These are phyloP conservation scores for Loris lydekkerianus DNA, from an alignment of 2,797 vertebrate species.

Conservation along the genomic window DNA sequence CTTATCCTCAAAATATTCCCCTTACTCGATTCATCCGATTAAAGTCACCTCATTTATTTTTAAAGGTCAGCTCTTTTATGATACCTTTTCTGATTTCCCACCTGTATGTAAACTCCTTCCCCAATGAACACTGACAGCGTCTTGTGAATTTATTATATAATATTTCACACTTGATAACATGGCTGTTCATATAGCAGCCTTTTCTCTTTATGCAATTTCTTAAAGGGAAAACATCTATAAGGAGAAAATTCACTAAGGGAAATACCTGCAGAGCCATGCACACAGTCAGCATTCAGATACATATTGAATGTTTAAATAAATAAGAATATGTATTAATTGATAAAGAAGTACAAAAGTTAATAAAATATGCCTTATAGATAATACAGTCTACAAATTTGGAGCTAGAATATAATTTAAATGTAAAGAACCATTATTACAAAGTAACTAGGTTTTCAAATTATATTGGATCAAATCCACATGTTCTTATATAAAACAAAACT, in stretches of 20 bases:
- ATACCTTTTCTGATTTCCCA: constrained; percentile 9
- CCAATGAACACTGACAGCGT: not conserved
- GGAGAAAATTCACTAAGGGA: not conserved
- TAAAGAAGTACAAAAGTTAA: constrained; percentile 32
- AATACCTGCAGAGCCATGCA: not conserved
- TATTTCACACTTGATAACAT: not conserved
- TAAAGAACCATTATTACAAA: constrained; percentile 51
- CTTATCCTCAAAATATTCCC: constrained; percentile 27
- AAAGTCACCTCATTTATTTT: not conserved
- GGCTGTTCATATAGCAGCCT: not conserved
- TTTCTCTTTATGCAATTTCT: not conserved
- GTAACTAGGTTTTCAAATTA: constrained; percentile 8
- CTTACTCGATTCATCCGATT: constrained; percentile 18
- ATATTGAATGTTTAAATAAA: not conserved
- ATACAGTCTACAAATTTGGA: constrained; percentile 39
- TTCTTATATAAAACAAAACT: constrained; percentile 30
- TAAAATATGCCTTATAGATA: not conserved
- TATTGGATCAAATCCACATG: constrained; percentile 29
- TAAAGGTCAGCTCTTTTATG: constrained; percentile 11
- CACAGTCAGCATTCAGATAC: not conserved
- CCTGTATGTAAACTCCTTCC: not conserved
- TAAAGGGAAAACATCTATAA: not conserved
- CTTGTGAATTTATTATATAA: constrained; percentile 35
- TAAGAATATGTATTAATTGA: not conserved
- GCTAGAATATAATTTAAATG: constrained; percentile 10